Base-by-base conservation (phyloP, 1,140 invertebrate species). In the Chironomus tepperi region DNA sequence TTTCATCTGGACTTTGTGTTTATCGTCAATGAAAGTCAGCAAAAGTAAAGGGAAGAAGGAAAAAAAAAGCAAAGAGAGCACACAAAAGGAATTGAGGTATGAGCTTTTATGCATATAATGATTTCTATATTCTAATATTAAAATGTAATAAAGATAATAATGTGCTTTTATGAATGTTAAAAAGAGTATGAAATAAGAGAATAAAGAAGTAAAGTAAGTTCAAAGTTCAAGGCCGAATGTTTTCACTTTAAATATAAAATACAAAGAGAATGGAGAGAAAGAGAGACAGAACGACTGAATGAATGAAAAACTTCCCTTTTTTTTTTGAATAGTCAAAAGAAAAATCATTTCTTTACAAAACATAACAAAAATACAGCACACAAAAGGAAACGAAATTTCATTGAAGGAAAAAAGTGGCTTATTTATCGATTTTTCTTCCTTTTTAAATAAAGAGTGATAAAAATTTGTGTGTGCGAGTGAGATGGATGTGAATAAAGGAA, bases 171-270 rank as follows among this genome's bases (percentile, higher is more conserved):
- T 57, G n/a, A 57, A 57, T 57, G 47, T n/a, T 12, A 15, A 57
- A 57, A 57, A 57, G 12, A 57, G 24, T 34, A 34, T 34, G 24
- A 34, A 34, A 34, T 34, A 34, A 34, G 5, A 34, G 24, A 34
- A 34, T 34, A 34, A 34, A 34, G 24, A 34, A 34, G 5, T 34
- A 34, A n/a, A 34, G 24, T 34, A 34, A 57, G 47, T 57, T 57
- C 47, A 57, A 57, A 57, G 47, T 57, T 57, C 47, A 57, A 57
- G 47, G 47, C 47, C 47, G 47, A 57, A 57, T 57, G 47, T 57
- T 57, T 57, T 57, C 47, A 57, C 47, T 57, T 57, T 57, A 57
- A 57, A 57, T 57, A 57, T n/a, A 57, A n/a, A 57, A 57, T 57
- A 57, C n/a, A 57, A 57, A 57, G 47, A 57, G 47, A 12, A 12